Conservation (phyloP, 2,797 vertebrate genomes). For the Fundulus diaphanus region DNA sequence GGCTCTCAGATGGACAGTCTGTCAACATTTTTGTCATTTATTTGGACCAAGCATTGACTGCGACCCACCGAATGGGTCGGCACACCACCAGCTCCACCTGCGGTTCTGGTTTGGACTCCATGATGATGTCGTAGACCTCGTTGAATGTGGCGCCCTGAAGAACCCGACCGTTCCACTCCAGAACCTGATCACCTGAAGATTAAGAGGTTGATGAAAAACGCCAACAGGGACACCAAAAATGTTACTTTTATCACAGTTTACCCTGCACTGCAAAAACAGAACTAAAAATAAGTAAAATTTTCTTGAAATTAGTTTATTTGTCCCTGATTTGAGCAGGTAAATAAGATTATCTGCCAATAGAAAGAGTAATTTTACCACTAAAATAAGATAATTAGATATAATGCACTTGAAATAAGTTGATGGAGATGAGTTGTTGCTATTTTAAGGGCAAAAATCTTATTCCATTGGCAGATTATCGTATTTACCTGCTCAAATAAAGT, state of each 20-base stretch:
- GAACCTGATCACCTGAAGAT: conserved; percentile 92
- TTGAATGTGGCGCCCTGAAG: conserved; percentile 97
- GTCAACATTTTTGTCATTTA: background rate
- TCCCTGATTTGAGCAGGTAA: no score
- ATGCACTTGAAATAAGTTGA: no score
- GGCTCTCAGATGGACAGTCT: background rate
- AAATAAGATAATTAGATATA: no score
- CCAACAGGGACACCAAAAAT: background rate
- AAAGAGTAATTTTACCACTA: no score
- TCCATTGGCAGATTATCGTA: no score
- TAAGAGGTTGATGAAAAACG: background rate
- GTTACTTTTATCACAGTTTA: background rate
- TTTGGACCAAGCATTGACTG: background rate
- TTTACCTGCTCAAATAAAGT: no score
- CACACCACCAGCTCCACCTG: conserved; percentile 96
- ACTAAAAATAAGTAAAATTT: no score
- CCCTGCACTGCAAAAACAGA: no score
- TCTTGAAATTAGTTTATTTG: no score
- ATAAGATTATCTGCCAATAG: no score
- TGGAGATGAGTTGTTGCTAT: no score
- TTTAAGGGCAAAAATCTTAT: no score
- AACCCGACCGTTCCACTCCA: conserved; percentile 94
- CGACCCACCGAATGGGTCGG: conserved; percentile 90
- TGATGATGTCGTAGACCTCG: conserved; percentile 97
- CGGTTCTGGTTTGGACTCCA: conserved; percentile 94